A percentile compares a stretch with the other conserved stretches of the same genome.
phyloP scores from a whole-genome alignment of 2,113 vertebrate species.

The Misgurnus anguillicaudatus region DNA sequence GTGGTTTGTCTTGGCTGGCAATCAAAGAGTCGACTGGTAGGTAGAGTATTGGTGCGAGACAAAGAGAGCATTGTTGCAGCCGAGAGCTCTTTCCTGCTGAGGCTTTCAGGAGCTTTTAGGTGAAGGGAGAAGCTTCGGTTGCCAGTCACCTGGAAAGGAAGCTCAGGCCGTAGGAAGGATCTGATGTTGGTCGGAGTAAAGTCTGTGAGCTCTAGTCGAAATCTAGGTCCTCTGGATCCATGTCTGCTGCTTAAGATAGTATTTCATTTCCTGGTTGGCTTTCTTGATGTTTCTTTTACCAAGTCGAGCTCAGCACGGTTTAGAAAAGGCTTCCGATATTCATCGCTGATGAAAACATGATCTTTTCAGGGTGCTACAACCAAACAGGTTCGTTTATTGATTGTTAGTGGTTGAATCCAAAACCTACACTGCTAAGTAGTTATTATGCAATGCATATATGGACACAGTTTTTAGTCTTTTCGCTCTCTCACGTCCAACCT shows the following conservation, averaged over 20 bases:
- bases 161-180: constrained; percentile 53
- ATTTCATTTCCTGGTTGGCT: constrained; percentile 37
- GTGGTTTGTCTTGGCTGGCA: constrained; percentile 85
- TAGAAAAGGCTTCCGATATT: constrained; percentile 9
- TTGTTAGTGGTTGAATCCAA: no score
- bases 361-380: background rate
- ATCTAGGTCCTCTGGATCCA: constrained; percentile 10
- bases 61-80: constrained; percentile 84
- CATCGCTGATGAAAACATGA: background rate
- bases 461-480: no score
- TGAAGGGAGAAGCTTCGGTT: constrained; percentile 65
- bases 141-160: constrained; percentile 71
- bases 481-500: no score
- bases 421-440: no score
- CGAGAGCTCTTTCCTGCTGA: constrained; percentile 73
- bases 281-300: background rate
- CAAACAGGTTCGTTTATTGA: background rate
- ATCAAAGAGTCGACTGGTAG: constrained; percentile 82
- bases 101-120: constrained; percentile 60
- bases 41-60: constrained; percentile 79
- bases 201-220: constrained; percentile 15
- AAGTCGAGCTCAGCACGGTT: background rate
- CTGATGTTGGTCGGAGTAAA: constrained; percentile 22
- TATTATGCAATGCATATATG: background rate
- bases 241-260: constrained; percentile 22